A percentile compares a stretch with the other conserved stretches of the same genome.
Conservation (phyloP, 2,888 invertebrate genomes). For the Oscheius sp. region DNA sequence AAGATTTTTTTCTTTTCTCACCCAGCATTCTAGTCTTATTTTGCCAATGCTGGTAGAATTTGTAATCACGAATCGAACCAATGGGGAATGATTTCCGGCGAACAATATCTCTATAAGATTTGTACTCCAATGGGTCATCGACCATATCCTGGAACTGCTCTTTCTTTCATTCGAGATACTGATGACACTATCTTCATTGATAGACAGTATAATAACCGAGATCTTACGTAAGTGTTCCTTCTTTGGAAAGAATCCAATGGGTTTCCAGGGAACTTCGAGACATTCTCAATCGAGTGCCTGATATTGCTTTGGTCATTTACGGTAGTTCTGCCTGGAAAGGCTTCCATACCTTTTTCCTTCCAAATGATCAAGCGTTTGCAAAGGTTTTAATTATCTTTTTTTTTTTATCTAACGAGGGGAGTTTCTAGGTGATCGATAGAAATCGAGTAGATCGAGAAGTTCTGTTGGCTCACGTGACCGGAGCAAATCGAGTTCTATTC, state of each 20-base stretch:
- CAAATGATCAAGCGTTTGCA: conserved; percentile 69
- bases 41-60: conserved; percentile 66
- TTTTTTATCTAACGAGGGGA: background rate
- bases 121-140: conserved; percentile 70
- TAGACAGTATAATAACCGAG: conserved; percentile 67
- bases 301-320: conserved; percentile 68
- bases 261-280: conserved; percentile 67
- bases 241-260: background rate
- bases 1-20: conserved; percentile 37
- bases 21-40: conserved; percentile 62
- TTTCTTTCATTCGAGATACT: conserved; percentile 66
- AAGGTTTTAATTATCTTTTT: conserved; percentile 38
- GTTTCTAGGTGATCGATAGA: conserved; percentile 62
- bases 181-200: conserved; percentile 66
- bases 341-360: conserved; percentile 70
- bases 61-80: conserved; percentile 69
- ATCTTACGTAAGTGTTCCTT: conserved; percentile 61
- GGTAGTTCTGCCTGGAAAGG: conserved; percentile 68
- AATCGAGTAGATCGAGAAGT: conserved; percentile 69
- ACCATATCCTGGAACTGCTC: conserved; percentile 64
- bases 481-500: conserved; percentile 69
- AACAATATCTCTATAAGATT: conserved; percentile 69
- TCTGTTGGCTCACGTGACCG: conserved; percentile 69
- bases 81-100: conserved; percentile 69
- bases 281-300: conserved; percentile 67